Base-by-base conservation (phyloP, 2,113 vertebrate genomes). In the Cepphus grylle region DNA sequence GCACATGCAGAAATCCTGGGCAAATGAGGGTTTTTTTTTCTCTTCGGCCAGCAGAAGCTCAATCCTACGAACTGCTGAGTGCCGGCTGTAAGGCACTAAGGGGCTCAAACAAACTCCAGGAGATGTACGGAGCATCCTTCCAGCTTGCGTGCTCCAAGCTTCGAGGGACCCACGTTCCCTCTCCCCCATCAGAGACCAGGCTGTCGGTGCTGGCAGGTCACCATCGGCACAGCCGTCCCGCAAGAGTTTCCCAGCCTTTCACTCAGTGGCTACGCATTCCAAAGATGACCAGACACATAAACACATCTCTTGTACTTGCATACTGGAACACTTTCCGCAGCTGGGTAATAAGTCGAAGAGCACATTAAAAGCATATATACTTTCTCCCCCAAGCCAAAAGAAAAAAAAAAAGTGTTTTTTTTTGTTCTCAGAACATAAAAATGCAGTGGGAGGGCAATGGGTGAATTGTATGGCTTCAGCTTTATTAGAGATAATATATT, bases 271-370 rank as follows among this genome's bases (percentile, higher is more conserved):
- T 80, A 81, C 27, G 19, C 93, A 95, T 95, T 96, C 93, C 97
- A 93, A 79, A 94, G 77, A 94, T 95, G 96, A 73, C 84, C 94
- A 94, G 95, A 95, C 89, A 81, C 93, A 93, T 90, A 95, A 95
- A 97, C 94, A 87, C 81, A 89, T 89, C 91, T 93, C 85, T 88
- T 65, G 58, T 69, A 4, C 83, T 84, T 81, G 88, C 52, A 76
- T 22, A 36, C 84, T 76, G 55, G 59, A 95, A 53, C 67, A 62
- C 58, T 93, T 73, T 95, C 89, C 88, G 84, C 89, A 95, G 87
- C 87, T 94, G 93, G 67, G 43, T 55, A 85, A 20, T 40, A 92
- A 93, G 53, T 38, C 1, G 0, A 86, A 94, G 87, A 86, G 56
- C 73, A 88, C 30, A 70, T 86, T 86, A 70, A 86, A 90, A 80